A percentile compares a stretch with the other conserved stretches of the same genome.
phyloP scores from a whole-genome alignment of 2,888 invertebrate species.

The Cantharis flavilabris region DNA sequence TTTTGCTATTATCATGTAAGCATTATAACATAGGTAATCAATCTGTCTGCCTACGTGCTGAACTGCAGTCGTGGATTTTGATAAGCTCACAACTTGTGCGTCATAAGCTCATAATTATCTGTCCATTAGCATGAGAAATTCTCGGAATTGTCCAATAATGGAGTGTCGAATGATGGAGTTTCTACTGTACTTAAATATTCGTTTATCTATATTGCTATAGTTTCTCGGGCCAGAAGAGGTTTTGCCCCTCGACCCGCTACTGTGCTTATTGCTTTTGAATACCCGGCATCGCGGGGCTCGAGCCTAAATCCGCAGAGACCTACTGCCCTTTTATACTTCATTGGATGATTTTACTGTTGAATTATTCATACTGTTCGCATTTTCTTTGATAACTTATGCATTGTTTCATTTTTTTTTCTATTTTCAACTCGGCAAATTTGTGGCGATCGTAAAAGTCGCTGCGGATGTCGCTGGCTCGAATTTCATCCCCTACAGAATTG shows the following conservation, averaged over 20 bases:
- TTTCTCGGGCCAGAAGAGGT: constrained; percentile 47
- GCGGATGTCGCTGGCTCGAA: constrained; percentile 38
- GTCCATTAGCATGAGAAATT: no score
- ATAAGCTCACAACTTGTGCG: no score
- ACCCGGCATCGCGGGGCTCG: constrained; percentile 55
- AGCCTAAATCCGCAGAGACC: constrained; percentile 42
- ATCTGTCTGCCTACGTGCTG: no score
- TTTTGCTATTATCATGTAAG: no score
- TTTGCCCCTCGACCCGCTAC: constrained; percentile 45
- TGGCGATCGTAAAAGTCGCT: constrained; percentile 29
- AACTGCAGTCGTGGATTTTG: no score
- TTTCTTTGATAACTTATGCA: constrained; percentile 32
- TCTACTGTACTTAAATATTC: constrained; percentile 46
- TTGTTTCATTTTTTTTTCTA: constrained; percentile 21
- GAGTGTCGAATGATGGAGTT: no score
- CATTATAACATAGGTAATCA: no score
- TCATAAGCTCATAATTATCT: no score
- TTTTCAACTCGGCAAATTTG: neutral
- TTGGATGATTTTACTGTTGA: constrained; percentile 33
- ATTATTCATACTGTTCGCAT: constrained; percentile 32
- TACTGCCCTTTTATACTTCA: constrained; percentile 40
- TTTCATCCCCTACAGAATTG: constrained; percentile 52
- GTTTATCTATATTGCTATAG: constrained; percentile 56
- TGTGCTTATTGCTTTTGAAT: constrained; percentile 59
- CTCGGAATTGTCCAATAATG: no score